These are phyloP conservation scores for Ctenopoma kingsleyae DNA, from an alignment of 2,797 vertebrate genomes.

Conservation along the genomic window DNA sequence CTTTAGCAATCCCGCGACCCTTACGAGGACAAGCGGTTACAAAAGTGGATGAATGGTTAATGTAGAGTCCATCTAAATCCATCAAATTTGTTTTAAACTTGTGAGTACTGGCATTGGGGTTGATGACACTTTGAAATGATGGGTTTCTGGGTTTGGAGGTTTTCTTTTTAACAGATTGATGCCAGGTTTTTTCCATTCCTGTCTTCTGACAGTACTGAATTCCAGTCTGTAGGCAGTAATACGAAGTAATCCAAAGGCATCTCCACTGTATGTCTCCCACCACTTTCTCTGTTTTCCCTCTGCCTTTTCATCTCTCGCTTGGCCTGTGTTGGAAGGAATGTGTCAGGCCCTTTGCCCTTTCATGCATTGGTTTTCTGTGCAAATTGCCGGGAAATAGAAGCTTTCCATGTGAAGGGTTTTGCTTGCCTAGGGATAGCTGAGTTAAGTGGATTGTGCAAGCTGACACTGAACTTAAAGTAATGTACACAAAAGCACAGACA, in stretches of 20 bases:
- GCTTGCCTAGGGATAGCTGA: not conserved
- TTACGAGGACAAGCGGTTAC: no score
- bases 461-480: not conserved
- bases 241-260: constrained; percentile 69
- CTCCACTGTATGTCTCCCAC: constrained; percentile 70
- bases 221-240: constrained; percentile 67
- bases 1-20: no score
- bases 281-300: constrained; percentile 47
- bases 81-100: no score
- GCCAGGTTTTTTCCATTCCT: constrained; percentile 76
- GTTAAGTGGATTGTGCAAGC: no score
- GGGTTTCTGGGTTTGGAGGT: constrained; percentile 5
- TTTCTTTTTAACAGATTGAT: constrained; percentile 38
- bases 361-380: constrained; percentile 2
- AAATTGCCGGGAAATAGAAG: constrained; percentile 23
- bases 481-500: not conserved
- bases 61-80: no score
- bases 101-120: not conserved
- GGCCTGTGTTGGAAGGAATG: constrained; percentile 67
- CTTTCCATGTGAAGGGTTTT: not conserved
- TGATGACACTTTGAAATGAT: not conserved
- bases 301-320: constrained; percentile 40
- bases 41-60: no score
- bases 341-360: constrained; percentile 58
- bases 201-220: constrained; percentile 62